Percentiles rank a stretch among this genome's conserved stretches.
Evolutionary conservation across 2,113 vertebrate genomes (phyloP).

Genomic region (Centropus bengalensis): DNA sequence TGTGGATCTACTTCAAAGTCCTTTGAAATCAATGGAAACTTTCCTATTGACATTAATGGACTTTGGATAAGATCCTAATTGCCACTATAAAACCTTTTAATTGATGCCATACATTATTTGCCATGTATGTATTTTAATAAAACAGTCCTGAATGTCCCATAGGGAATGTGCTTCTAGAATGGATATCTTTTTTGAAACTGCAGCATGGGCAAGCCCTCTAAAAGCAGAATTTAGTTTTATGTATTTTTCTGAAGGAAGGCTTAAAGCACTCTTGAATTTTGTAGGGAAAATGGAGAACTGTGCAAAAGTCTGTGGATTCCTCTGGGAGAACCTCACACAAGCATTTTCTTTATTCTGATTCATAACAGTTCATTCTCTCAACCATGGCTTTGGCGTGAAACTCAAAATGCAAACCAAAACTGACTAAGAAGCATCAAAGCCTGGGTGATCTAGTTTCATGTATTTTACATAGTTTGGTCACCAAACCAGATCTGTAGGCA

Average conservation of each 20-base stretch:
- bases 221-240: neutral
- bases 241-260: neutral
- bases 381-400: neutral
- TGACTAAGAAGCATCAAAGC: neutral
- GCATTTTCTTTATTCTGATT: constrained; percentile 6
- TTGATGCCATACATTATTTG: constrained; percentile 41
- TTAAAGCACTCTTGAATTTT: neutral
- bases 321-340: neutral
- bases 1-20: neutral
- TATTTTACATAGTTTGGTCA: neutral
- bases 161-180: neutral
- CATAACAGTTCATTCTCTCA: neutral
- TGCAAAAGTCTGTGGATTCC: neutral
- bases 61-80: constrained; percentile 55
- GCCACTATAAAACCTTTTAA: constrained; percentile 26
- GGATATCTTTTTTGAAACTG: neutral
- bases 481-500: neutral
- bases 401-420: constrained; percentile 25
- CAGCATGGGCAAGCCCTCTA: neutral
- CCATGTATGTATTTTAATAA: constrained; percentile 39
- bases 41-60: constrained; percentile 3
- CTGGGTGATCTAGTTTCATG: neutral
- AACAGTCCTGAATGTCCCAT: neutral
- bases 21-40: neutral
- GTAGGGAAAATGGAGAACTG: neutral